Base-by-base conservation (phyloP, 2,113 vertebrate species). In the Regulus satrapa region DNA sequence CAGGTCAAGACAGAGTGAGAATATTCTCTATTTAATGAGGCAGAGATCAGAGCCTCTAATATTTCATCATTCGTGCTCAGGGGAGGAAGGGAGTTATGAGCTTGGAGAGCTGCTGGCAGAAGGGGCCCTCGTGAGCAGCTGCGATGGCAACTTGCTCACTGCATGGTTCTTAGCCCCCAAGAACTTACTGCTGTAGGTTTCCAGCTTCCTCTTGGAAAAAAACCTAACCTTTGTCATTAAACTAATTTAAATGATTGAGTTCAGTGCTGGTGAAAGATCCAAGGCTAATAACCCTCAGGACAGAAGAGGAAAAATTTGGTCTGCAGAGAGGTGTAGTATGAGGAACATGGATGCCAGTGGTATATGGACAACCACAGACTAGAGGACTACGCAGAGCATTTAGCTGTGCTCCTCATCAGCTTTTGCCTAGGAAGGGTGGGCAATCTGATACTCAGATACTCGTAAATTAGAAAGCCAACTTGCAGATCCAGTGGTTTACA, bases 11-110 rank as follows among this genome's bases (percentile, higher is more conserved):
- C 75, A 67, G 91, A 97, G 92, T 81, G 73, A 97, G 96, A 97
- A 97, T 97, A 95, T 97, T 97, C 97, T 95, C 81, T 94, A 96
- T 97, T 97, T 98, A 98, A 98, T 98, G 97, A 98, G 97, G 95
- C 95, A 98, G 80, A 95, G 97, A 97, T 97, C 97, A 97, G 84
- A 97, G 92, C 93, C 94, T 93, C 88, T 94, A 95, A 97, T 98
- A 98, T 97, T 98, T 98, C 95, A 97, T 97, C 89, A 94, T 81
- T 95, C 9, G 26, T 82, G 93, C 91, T 91, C 78, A 92, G 72
- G 86, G 84, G 95, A 96, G 64, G 75, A 75, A 94, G 56, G 73
- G 34, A 86, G 51, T 92, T 86, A 87, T 21, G 88, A 89, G 85
- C 73, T 85, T 80, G 48, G 67, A 94, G 81, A 97, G 46, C 77